Evolutionary conservation across 1,140 invertebrate genomes (phyloP).

Genomic region (Diabrotica virgifera): DNA sequence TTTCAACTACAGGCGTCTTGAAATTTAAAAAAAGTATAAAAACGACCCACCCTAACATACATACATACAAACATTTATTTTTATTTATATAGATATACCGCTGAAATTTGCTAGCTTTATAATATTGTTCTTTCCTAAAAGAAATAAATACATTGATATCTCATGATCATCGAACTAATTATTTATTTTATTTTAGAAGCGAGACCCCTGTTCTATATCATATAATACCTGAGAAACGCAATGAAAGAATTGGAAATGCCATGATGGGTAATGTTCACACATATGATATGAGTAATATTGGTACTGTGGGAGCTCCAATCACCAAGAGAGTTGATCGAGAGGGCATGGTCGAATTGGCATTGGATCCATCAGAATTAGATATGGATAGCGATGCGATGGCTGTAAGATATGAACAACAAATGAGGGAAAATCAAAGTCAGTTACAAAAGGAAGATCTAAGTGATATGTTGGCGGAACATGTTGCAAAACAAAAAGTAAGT

Average conservation of each 20-base stretch:
- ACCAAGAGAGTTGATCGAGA: slow-evolving; percentile 51
- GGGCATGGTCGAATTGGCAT: slow-evolving; percentile 84
- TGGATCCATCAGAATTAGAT: slow-evolving; percentile 97
- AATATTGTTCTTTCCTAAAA: too few relatives aligned
- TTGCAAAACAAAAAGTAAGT: slow-evolving; percentile 84
- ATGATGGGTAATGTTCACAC: slow-evolving; percentile 99
- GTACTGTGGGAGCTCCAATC: slow-evolving; percentile 53
- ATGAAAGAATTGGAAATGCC: slow-evolving; percentile 82
- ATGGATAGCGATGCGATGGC: slow-evolving; percentile 95
- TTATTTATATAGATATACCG: too few relatives aligned
- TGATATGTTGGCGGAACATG: slow-evolving; percentile 98
- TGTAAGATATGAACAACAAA: slow-evolving; percentile 93
- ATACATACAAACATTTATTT: too few relatives aligned
- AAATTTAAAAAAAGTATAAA: too few relatives aligned
- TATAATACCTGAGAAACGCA: slow-evolving; percentile 91
- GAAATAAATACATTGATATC: too few relatives aligned
- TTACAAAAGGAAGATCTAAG: slow-evolving; percentile 92
- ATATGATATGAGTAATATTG: slow-evolving; percentile 79
- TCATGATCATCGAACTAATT: not conserved
- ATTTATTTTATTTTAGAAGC: slow-evolving; percentile 53
- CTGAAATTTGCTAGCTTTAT: too few relatives aligned
- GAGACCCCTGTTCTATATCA: slow-evolving; percentile 91
- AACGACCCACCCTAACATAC: too few relatives aligned
- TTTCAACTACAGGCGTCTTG: too few relatives aligned
- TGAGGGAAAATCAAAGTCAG: slow-evolving; percentile 86